phyloP scores from a whole-genome alignment of 2,797 vertebrate species.

The Anguilla pacifica region DNA sequence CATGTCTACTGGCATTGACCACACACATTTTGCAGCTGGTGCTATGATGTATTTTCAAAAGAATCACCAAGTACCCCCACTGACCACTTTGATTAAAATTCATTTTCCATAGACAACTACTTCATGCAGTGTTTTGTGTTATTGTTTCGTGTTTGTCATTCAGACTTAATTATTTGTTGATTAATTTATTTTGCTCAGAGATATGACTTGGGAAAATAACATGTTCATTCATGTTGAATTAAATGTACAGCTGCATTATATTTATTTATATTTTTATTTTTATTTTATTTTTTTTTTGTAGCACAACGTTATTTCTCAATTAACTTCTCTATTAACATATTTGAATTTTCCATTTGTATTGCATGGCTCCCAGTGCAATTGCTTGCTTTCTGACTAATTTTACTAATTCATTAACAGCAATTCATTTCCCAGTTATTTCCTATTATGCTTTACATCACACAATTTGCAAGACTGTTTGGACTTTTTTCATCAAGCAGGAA shows the following conservation, averaged over 20 bases:
- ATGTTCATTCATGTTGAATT: background rate
- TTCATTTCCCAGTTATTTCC: background rate
- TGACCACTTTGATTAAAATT: conserved; percentile 12
- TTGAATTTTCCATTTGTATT: conserved; percentile 19
- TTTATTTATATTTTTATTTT: conserved; percentile 5
- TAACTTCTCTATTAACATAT: background rate
- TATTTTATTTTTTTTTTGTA: background rate
- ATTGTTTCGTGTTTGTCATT: background rate
- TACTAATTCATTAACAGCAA: background rate
- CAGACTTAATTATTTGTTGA: background rate
- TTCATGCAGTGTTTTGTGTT: background rate
- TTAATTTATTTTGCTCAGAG: background rate
- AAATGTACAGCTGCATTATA: background rate
- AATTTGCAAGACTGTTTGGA: background rate
- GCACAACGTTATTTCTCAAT: background rate
- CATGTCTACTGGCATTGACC: conserved; percentile 1
- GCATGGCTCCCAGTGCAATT: background rate
- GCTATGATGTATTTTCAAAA: conserved; percentile 20
- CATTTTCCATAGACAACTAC: background rate
- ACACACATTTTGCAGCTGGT: conserved; percentile 5
- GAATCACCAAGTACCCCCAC: conserved; percentile 12
- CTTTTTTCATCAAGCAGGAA: background rate
- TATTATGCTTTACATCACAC: conserved; percentile 2
- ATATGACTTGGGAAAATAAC: background rate
- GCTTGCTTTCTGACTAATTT: background rate